Evolutionary conservation across 2,888 invertebrate species (phyloP).

Genomic region (Morpho deidamia): DNA sequence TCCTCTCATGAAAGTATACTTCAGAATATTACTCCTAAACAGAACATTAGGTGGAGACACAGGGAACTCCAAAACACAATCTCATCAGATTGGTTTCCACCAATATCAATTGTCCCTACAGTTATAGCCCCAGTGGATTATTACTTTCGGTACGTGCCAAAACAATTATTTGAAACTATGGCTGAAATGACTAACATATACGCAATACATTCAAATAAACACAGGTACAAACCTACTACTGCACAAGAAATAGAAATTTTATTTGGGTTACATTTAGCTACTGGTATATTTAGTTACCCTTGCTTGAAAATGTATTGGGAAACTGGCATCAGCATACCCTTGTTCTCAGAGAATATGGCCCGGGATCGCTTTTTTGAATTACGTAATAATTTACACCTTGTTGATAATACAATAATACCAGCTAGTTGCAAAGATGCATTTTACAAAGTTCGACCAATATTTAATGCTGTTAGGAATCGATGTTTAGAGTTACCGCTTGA

Average conservation of each 20-base stretch:
- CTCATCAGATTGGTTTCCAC: conserved; percentile 26
- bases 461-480: conserved; percentile 28
- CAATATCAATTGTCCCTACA: conserved; percentile 26
- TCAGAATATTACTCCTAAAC: conserved; percentile 25
- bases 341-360: conserved; percentile 27
- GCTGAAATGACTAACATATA: conserved; percentile 32
- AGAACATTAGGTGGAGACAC: conserved; percentile 28
- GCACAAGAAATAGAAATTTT: conserved; percentile 25
- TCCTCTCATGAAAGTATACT: conserved; percentile 19
- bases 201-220: conserved; percentile 17
- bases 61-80: conserved; percentile 25
- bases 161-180: conserved; percentile 27
- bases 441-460: conserved; percentile 30
- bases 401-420: conserved; percentile 27
- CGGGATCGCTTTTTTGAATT: conserved; percentile 30
- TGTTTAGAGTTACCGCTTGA: conserved; percentile 29
- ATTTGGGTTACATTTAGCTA: conserved; percentile 28
- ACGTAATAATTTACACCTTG: conserved; percentile 27
- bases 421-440: conserved; percentile 25
- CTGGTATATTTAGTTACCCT: conserved; percentile 27
- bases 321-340: conserved; percentile 23
- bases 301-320: conserved; percentile 30
- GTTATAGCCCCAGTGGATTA: conserved; percentile 28
- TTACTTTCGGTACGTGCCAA: conserved; percentile 25
- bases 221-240: conserved; percentile 25